These are phyloP conservation scores for Salvator merianae DNA, from an alignment of 2,113 vertebrate genomes.

Conservation along the genomic window DNA sequence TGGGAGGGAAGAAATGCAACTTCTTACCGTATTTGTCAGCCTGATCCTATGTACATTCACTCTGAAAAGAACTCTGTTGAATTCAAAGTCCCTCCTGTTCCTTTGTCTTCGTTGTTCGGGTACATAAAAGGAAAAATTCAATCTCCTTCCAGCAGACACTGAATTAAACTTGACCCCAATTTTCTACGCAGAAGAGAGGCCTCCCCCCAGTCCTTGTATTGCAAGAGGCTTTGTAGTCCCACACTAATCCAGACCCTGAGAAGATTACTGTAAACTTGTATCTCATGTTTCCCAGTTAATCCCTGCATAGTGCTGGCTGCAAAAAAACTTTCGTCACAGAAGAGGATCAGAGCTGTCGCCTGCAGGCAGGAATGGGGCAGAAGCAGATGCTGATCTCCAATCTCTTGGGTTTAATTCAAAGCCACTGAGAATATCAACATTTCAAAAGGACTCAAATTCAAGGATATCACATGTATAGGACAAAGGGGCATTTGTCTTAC, in stretches of 20 bases:
- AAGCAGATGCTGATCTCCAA: not conserved
- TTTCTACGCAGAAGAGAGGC: not conserved
- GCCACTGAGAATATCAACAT: no score
- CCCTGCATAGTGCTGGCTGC: constrained; percentile 9
- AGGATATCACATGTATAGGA: not conserved
- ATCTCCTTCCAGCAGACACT: not conserved
- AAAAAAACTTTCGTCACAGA: constrained; percentile 15
- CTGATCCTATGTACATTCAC: not conserved
- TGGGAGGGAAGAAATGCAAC: not conserved
- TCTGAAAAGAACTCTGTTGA: no score
- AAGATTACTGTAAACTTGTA: constrained; percentile 20
- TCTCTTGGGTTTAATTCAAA: constrained; percentile 6
- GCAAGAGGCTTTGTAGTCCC: not conserved
- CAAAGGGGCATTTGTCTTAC: no score
- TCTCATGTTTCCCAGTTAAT: constrained; percentile 25
- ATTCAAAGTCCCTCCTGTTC: not conserved
- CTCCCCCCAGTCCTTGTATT: no score
- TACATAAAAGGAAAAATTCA: constrained; percentile 3
- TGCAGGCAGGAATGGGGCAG: not conserved
- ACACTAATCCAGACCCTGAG: constrained; percentile 18
- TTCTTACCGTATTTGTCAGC: not conserved
- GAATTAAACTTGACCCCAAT: constrained; percentile 25
- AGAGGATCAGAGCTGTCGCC: not conserved
- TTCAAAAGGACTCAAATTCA: not conserved
- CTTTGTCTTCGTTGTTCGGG: not conserved